phyloP scores from a whole-genome alignment of 1,140 invertebrate species.

The Drosophila teissieri region DNA sequence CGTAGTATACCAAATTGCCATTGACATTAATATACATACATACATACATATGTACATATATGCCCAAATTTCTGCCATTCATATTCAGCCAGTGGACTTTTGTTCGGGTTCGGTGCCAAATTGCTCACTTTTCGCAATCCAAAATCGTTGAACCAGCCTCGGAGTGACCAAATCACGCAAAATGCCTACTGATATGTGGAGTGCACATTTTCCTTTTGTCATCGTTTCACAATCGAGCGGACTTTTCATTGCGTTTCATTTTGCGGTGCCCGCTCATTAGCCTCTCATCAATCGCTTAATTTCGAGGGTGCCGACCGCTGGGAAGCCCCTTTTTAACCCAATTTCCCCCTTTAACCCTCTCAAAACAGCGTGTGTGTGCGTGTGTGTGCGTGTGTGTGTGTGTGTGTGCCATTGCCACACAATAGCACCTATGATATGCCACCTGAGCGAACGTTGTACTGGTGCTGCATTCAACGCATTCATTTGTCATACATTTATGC shows the following conservation, averaged over 20 bases:
- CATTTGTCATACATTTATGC: constrained; percentile 68
- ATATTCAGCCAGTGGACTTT: too few relatives aligned
- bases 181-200: constrained; percentile 8
- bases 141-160: constrained; percentile 6
- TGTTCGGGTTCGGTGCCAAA: background rate
- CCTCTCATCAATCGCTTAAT: constrained; percentile 40
- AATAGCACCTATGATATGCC: constrained; percentile 35
- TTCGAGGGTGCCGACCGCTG: constrained; percentile 12
- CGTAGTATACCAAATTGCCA: too few relatives aligned
- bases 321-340: background rate
- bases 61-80: background rate
- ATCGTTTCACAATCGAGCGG: constrained; percentile 6
- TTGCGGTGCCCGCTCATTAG: constrained; percentile 35
- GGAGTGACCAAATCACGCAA: constrained; percentile 12
- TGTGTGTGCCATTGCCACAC: constrained; percentile 35
- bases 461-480: constrained; percentile 39
- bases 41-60: too few relatives aligned
- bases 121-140: background rate
- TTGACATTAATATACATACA: too few relatives aligned
- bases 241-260: constrained; percentile 13
- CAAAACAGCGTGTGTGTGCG: background rate
- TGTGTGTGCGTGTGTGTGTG: background rate
- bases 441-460: constrained; percentile 30
- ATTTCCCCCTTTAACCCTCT: constrained; percentile 1
- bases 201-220: constrained; percentile 14